These are phyloP conservation scores for Fundulus diaphanus DNA, from an alignment of 2,797 vertebrate genomes.

Conservation along the genomic window DNA sequence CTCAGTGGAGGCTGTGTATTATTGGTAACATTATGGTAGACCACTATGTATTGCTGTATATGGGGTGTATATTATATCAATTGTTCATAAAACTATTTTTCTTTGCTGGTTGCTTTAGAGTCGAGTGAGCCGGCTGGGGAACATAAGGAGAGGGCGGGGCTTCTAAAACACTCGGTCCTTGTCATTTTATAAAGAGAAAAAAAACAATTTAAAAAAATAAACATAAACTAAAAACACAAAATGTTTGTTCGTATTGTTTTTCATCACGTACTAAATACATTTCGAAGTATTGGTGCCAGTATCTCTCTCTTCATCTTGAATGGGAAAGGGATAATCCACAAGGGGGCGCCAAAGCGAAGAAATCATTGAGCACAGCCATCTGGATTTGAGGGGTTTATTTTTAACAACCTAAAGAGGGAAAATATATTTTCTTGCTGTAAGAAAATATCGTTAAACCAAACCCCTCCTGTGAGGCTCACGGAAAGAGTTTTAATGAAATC, in stretches of 20 bases:
- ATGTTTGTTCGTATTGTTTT: conserved; percentile 28
- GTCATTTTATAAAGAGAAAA: conserved; percentile 70
- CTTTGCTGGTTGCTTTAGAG: conserved; percentile 78
- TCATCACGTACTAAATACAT: background rate
- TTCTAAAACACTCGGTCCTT: conserved; percentile 77
- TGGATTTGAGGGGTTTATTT: background rate
- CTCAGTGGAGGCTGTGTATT: conserved; percentile 67
- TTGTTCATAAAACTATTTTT: conserved; percentile 79
- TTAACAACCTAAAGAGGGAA: background rate
- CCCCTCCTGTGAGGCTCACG: background rate
- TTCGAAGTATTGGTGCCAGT: no score
- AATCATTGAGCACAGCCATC: background rate
- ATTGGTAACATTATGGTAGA: conserved; percentile 80
- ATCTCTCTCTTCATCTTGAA: background rate
- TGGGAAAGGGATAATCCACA: conserved; percentile 32
- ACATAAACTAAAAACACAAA: conserved; percentile 60
- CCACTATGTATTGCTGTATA: conserved; percentile 86
- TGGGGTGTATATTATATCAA: conserved; percentile 83
- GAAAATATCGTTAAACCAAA: background rate
- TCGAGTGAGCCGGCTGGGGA: conserved; percentile 66
- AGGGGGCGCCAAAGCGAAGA: conserved; percentile 47
- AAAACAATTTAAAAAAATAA: conserved; percentile 59
- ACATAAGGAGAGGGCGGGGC: conserved; percentile 63
- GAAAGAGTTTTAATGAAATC: background rate
- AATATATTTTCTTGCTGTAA: no score